Percentiles rank a stretch among this genome's conserved stretches.
These are phyloP conservation scores for Aleadryas rufinucha DNA, from an alignment of 2,113 vertebrate genomes.

Conservation along the genomic window DNA sequence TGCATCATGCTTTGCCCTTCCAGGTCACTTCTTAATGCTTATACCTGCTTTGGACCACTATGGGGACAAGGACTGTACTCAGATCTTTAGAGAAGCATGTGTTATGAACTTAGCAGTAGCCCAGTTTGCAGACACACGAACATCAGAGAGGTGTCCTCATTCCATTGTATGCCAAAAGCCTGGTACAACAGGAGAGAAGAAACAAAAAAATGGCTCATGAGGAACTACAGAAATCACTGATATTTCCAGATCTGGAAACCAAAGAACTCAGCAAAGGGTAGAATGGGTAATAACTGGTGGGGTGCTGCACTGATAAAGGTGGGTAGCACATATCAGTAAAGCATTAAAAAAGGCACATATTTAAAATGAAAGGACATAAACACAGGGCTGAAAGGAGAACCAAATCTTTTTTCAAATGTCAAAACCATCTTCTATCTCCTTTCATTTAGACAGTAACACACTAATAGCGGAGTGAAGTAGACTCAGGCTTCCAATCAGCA, in stretches of 20 bases:
- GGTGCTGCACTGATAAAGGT: not conserved
- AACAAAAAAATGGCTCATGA: not conserved
- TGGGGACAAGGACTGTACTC: not conserved
- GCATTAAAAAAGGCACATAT: not conserved
- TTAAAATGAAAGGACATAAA: not conserved
- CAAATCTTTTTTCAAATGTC: not conserved
- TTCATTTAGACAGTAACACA: not conserved
- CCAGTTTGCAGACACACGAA: not conserved
- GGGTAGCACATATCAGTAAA: not conserved
- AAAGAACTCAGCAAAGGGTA: not conserved
- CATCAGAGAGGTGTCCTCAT: not conserved
- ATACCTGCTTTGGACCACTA: not conserved
- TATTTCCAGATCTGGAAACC: not conserved
- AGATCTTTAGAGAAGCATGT: not conserved
- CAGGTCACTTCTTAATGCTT: not conserved
- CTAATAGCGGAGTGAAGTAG: not conserved
- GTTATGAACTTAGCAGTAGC: not conserved
- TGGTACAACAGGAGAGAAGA: not conserved
- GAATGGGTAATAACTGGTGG: not conserved
- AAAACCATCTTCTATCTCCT: not conserved
- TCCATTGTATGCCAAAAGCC: not conserved
- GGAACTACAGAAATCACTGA: not conserved
- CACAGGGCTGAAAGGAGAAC: not conserved
- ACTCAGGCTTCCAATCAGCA: not conserved
- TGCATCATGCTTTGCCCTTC: not conserved